Evolutionary conservation across 2,797 vertebrate genomes (phyloP).

Genomic region (Etheostoma nigrum): DNA sequence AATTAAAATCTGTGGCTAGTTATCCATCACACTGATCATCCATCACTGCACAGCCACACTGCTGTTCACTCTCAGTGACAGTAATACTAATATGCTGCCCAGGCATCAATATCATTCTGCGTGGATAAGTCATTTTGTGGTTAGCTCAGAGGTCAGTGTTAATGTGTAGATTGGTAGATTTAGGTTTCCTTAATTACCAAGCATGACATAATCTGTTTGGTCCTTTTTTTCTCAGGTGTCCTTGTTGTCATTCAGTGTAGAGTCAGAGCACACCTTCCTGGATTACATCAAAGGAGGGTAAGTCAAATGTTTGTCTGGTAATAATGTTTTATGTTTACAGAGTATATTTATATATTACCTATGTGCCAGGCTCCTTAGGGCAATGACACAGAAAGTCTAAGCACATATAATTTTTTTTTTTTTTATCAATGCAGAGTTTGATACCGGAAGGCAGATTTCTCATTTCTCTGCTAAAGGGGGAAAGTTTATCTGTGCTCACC

Average conservation of each 20-base stretch:
- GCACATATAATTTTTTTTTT: not conserved
- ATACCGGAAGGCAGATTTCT: not conserved
- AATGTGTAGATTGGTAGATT: slow-evolving; percentile 53
- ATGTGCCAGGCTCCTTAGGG: not conserved
- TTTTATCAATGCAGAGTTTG: not conserved
- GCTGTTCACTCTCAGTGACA: slow-evolving; percentile 53
- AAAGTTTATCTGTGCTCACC: not conserved
- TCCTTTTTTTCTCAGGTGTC: slow-evolving; percentile 87
- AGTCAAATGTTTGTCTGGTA: slow-evolving; percentile 68
- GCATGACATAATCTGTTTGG: slow-evolving; percentile 41
- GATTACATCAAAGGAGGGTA: slow-evolving; percentile 99
- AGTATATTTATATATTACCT: not conserved
- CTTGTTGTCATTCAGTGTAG: slow-evolving; percentile 92
- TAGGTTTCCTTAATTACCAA: slow-evolving; percentile 44
- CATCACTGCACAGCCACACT: slow-evolving; percentile 39
- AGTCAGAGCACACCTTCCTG: slow-evolving; percentile 95
- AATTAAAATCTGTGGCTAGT: slow-evolving; percentile 73
- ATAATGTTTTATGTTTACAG: slow-evolving; percentile 4
- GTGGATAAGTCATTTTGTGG: slow-evolving; percentile 57
- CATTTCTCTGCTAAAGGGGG: not conserved
- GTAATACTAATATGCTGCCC: slow-evolving; percentile 57
- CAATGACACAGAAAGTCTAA: not conserved
- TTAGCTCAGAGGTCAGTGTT: slow-evolving; percentile 62
- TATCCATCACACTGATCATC: slow-evolving; percentile 70
- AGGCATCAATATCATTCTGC: slow-evolving; percentile 31